phyloP scores from a whole-genome alignment of 2,797 vertebrate species.

The Chelidonichthys spinosus region DNA sequence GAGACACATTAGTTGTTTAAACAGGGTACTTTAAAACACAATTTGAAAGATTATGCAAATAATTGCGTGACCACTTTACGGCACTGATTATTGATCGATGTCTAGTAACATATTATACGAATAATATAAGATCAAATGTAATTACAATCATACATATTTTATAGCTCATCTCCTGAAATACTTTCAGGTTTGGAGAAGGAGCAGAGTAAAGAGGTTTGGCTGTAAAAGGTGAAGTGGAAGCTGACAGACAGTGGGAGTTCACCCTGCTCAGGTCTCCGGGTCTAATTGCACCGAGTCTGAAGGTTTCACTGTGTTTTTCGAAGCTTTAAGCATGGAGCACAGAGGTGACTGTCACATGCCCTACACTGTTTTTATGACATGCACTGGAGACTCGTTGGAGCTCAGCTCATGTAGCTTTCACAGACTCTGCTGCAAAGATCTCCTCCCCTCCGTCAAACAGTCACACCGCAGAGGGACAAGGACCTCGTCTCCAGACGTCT shows the following conservation, averaged over 20 bases:
- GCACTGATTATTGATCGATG: background rate
- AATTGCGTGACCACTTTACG: background rate
- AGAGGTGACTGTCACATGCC: slow-evolving; percentile 28
- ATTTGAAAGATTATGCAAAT: background rate
- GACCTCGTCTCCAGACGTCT: slow-evolving; percentile 28
- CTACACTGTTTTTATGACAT: slow-evolving; percentile 35
- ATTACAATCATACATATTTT: background rate
- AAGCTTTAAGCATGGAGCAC: slow-evolving; percentile 20
- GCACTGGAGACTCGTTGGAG: slow-evolving; percentile 32
- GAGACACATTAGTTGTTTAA: background rate
- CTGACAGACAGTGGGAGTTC: background rate
- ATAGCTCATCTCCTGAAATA: background rate
- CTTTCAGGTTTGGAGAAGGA: background rate
- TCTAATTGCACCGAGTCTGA: slow-evolving; percentile 9
- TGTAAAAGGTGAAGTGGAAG: background rate
- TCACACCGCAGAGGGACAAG: slow-evolving; percentile 26
- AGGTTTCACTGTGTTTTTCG: slow-evolving; percentile 10
- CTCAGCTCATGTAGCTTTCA: slow-evolving; percentile 69
- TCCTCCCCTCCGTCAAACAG: slow-evolving; percentile 47
- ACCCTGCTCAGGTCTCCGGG: background rate
- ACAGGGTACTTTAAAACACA: background rate
- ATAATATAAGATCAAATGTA: background rate
- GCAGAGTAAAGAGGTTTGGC: background rate
- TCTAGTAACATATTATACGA: background rate
- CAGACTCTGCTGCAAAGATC: slow-evolving; percentile 44